Evolutionary conservation across 2,888 invertebrate species (phyloP), one percentile per base, ranked within the genome.

Genomic region (Metellina segmentata): DNA sequence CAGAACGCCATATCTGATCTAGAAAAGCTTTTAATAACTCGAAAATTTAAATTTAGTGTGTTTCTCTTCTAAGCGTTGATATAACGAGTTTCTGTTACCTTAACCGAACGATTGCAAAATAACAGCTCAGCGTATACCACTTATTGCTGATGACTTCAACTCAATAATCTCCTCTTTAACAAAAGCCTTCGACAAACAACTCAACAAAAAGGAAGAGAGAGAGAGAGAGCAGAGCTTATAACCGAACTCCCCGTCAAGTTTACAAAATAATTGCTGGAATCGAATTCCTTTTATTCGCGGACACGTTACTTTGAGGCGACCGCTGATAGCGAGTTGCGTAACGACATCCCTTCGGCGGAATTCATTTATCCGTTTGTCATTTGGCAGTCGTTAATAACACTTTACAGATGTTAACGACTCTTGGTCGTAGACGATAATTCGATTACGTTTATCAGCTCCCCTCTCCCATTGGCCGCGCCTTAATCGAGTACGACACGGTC

Each of bases 371-470:
- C 79, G 81, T 81, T 74, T 87, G 87, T 81, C 87, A 87, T 69
- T 81, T 81, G 79, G 72, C 72, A 53, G 72, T 87, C 87, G 87
- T 87, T 87, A 87, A 87, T 87, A 87, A 87, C 87, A 81, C 87
- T 87, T 87, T 87, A 78, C 87, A 87, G 87, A 87, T 87, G 87
- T 87, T 87, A 87, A 87, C 81, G 87, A 87, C 87, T 87, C 87
- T 48, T 34, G 87, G 78, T 78, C 52, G 87, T 72, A 72, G 79
- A 61, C 53, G 81, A 72, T 87, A 87, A 87, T 87, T 87, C 79
- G 81, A 87, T 87, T 87, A 81, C 52, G 53, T 87, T 81, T 81
- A 72, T 87, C 79, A 61, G 87, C 34, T 6, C 72, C 72, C 61
- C 78, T 78, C 4, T 78, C 77, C 71, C 61, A n/a, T 20, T 52